A percentile compares a stretch with the other conserved stretches of the same genome.
These are phyloP conservation scores for Oenanthe oenanthe DNA, from an alignment of 2,113 vertebrate genomes.

Conservation along the genomic window DNA sequence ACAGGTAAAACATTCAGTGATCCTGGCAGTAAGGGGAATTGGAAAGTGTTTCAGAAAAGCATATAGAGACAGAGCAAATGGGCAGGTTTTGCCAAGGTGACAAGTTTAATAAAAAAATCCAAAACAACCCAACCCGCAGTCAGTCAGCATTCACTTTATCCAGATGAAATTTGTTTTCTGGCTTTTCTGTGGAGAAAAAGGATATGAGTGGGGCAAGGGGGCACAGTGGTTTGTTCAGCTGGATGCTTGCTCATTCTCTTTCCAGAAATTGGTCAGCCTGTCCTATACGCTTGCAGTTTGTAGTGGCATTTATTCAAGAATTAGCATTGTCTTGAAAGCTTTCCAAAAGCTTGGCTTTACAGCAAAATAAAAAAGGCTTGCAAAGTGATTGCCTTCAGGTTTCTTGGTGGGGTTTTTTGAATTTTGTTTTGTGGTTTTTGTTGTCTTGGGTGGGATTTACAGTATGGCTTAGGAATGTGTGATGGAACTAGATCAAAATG, in stretches of 20 bases:
- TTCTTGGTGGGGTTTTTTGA: background rate
- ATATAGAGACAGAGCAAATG: background rate
- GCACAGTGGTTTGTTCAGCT: slow-evolving; percentile 49
- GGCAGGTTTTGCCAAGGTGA: background rate
- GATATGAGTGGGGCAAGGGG: background rate
- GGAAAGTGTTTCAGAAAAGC: background rate
- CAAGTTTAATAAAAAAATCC: background rate
- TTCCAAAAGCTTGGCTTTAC: slow-evolving; percentile 28
- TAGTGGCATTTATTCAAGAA: slow-evolving; percentile 55
- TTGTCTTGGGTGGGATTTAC: background rate
- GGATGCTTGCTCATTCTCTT: background rate
- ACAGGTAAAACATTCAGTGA: slow-evolving; percentile 11
- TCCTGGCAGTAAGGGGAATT: background rate
- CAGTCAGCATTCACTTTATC: background rate
- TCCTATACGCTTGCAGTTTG: background rate
- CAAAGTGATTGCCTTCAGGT: background rate
- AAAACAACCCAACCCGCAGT: background rate
- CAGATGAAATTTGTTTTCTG: background rate
- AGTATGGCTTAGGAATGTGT: slow-evolving; percentile 12
- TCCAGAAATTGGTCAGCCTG: background rate
- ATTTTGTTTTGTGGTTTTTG: background rate
- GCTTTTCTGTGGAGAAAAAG: background rate
- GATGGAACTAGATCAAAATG: slow-evolving; percentile 32
- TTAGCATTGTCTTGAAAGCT: slow-evolving; percentile 30
- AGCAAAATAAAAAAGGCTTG: slow-evolving; percentile 30